phyloP scores from a whole-genome alignment of 64 coral and sea anemone species.

The Montipora sp. region DNA sequence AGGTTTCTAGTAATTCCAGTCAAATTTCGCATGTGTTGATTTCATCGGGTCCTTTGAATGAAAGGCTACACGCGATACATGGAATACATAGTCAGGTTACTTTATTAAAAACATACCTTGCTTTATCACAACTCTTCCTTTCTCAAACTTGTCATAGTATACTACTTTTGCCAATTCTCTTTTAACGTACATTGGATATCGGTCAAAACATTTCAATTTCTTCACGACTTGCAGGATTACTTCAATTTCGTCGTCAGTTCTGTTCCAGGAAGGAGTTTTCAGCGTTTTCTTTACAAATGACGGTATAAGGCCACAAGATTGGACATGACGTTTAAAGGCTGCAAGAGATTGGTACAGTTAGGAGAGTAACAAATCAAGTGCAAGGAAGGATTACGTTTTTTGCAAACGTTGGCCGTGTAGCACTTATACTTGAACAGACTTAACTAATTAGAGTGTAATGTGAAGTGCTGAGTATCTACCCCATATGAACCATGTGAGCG shows the following conservation, averaged over 20 bases:
- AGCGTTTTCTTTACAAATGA: constrained; percentile 67
- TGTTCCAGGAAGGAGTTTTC: constrained; percentile 62
- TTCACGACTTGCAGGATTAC: constrained; percentile 87
- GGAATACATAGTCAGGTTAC: too few species aligned
- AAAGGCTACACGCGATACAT: too few species aligned
- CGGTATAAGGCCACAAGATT: constrained; percentile 80
- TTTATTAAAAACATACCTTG: constrained; percentile 67
- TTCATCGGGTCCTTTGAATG: neutral
- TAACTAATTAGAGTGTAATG: too few species aligned
- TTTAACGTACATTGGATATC: constrained; percentile 92
- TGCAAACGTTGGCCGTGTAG: too few species aligned
- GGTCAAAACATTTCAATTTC: constrained; percentile 91
- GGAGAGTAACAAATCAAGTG: too few species aligned
- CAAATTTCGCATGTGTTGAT: neutral
- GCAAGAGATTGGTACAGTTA: neutral
- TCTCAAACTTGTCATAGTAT: constrained; percentile 79
- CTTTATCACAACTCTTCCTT: constrained; percentile 85
- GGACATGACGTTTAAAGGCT: constrained; percentile 86
- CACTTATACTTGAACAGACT: too few species aligned
- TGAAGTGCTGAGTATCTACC: too few species aligned
- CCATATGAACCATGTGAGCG: too few species aligned
- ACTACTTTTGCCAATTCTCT: constrained; percentile 91
- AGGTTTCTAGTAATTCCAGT: too few species aligned
- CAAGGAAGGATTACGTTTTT: too few species aligned
- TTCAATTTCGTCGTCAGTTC: constrained; percentile 82